phyloP scores from a whole-genome alignment of 2,113 vertebrate genomes.

The Hippocampus guttulatus region DNA sequence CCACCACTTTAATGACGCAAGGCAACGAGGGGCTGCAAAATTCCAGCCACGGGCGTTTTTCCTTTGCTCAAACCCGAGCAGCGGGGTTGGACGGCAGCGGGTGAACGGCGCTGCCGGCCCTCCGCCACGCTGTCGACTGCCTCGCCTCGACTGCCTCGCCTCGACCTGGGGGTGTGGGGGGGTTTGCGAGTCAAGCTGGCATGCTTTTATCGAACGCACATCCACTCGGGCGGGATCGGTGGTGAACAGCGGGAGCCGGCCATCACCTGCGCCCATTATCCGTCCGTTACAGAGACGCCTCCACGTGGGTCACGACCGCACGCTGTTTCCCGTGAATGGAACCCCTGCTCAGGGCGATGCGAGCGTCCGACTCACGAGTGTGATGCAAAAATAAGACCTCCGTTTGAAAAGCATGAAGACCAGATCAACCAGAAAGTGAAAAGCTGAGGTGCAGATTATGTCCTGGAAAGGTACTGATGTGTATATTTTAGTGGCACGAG shows the following conservation, averaged over 20 bases:
- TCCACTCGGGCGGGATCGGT: background rate
- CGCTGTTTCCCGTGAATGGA: background rate
- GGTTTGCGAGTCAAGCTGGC: conserved; percentile 1
- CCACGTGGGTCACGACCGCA: background rate
- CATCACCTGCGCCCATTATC: conserved; percentile 7
- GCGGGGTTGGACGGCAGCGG: background rate
- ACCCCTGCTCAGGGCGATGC: background rate
- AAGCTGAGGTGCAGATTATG: no score
- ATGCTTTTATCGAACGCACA: conserved; percentile 1
- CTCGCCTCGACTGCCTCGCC: no score
- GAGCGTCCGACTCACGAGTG: background rate
- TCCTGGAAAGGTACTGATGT: no score
- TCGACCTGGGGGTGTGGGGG: background rate
- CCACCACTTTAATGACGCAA: background rate
- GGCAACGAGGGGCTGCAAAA: background rate
- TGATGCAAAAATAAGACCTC: background rate
- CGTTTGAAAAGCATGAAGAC: no score
- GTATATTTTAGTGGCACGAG: no score
- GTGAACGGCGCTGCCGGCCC: background rate
- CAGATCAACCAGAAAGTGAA: no score
- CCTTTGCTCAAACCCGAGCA: background rate
- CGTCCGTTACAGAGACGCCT: background rate
- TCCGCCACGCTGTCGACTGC: background rate
- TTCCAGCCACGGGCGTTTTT: background rate
- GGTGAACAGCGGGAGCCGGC: background rate